phyloP scores from a whole-genome alignment of 2,113 vertebrate genomes.

The Strigops habroptila region DNA sequence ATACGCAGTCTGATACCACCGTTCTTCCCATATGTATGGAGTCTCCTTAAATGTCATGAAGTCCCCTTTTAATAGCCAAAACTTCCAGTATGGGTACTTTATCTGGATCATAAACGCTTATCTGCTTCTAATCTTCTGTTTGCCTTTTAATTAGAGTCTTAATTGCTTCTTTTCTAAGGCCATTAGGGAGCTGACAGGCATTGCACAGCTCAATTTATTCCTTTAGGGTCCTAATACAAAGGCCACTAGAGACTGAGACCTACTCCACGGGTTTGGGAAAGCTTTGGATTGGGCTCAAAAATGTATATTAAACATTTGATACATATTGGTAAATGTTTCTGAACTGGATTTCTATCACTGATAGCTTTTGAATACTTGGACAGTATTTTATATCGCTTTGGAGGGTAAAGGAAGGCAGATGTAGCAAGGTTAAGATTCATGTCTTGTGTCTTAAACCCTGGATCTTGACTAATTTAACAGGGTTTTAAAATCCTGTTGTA shows the following conservation, averaged over 20 bases:
- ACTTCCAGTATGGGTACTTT: background rate
- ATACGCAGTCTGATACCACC: background rate
- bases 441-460: background rate
- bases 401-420: background rate
- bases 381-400: background rate
- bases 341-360: background rate
- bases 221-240: background rate
- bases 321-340: background rate
- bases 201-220: background rate
- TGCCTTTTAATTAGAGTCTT: background rate
- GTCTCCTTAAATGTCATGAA: background rate
- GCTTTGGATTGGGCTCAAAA: background rate
- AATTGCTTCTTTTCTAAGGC: background rate
- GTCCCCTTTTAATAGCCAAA: background rate
- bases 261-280: background rate
- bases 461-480: background rate
- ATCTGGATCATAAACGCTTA: background rate
- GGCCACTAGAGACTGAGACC: background rate
- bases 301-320: background rate
- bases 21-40: background rate
- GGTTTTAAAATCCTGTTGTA: background rate
- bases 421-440: background rate
- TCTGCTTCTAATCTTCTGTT: background rate
- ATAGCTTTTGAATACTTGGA: background rate
- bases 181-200: background rate